Conservation (phyloP, 2,888 invertebrate genomes). For the Hydropsyche betteni region DNA sequence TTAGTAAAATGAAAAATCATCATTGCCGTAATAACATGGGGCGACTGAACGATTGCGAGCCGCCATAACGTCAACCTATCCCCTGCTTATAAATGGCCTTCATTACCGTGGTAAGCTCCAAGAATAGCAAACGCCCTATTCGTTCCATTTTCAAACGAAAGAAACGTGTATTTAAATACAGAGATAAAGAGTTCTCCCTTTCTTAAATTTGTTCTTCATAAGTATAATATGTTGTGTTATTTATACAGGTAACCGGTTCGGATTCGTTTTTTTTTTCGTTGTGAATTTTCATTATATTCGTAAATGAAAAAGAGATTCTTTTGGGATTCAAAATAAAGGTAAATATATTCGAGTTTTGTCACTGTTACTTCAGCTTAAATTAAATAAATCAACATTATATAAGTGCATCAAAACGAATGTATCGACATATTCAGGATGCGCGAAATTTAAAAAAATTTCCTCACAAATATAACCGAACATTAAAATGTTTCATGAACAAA, state of each 20-base stretch:
- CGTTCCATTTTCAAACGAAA: not conserved
- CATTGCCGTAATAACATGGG: not conserved
- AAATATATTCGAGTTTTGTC: too few relatives aligned
- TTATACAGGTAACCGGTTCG: not conserved
- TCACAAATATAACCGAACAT: too few relatives aligned
- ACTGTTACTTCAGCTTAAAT: too few relatives aligned
- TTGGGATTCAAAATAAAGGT: too few relatives aligned
- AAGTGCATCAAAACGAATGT: too few relatives aligned
- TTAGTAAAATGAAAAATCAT: not conserved
- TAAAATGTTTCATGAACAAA: too few relatives aligned
- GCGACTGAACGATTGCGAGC: conserved; percentile 7
- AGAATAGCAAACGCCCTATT: not conserved
- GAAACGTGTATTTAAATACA: not conserved
- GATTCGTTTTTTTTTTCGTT: too few relatives aligned
- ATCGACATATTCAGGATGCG: too few relatives aligned
- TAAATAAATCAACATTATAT: too few relatives aligned
- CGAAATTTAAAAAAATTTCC: too few relatives aligned
- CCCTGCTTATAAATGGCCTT: conserved; percentile 7
- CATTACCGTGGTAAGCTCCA: not conserved
- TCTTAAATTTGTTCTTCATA: not conserved
- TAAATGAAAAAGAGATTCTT: too few relatives aligned
- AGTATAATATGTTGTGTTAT: not conserved
- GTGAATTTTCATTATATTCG: not conserved
- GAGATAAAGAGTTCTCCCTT: not conserved
- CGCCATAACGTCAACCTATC: not conserved